Evolutionary conservation across 2,797 vertebrate genomes (phyloP), one percentile per base, ranked within the genome.

Genomic region (Tachyglossus aculeatus): DNA sequence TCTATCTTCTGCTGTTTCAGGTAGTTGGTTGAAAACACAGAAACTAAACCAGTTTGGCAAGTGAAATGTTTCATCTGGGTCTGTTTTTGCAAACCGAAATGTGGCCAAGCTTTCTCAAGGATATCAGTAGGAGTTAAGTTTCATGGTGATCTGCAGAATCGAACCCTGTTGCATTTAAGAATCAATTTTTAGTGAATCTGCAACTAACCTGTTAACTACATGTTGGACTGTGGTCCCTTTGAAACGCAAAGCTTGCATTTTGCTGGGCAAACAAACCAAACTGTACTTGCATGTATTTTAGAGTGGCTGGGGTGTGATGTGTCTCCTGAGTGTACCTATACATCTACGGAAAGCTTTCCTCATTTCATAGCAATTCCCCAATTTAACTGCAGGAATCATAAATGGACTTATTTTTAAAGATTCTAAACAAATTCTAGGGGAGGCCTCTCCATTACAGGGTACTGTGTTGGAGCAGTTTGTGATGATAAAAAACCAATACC

Each of bases 141-240:
- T 27, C 44, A 27, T 47, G 15, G 14, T 24, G 44, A 47, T 22
- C 24, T 19, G 4, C 25, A 27, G 24, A 47, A 47, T 47, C 29
- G 44, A 16, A 9, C 2, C 24, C 18, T 45, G 10, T 19, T 56
- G 65, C 70, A 12, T 58, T 66, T 55, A 51, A 75, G 21, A 56
- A 58, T 57, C 39, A 18, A 2, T 57, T 37, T 73, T n/a, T 53
- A 58, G 41, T 69, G 64, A 73, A 64, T 83, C 56, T 68, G 70
- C 70, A 67, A 52, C 67, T 29, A 13, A 75, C 45, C 77, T 82
- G 64, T 65, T 81, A 61, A 66, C 33, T 59, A 15, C 74, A 22
- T 68, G 44, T 44, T 71, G 71, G 63, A 72, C 38, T 14, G 56
- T 77, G 43, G 10, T 67, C 53, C 63, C 64, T 64, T 78, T 64